Conservation (phyloP, 30 jellyfish, hydroid and myxozoan genomes). For the Cassiopea andromeda region DNA sequence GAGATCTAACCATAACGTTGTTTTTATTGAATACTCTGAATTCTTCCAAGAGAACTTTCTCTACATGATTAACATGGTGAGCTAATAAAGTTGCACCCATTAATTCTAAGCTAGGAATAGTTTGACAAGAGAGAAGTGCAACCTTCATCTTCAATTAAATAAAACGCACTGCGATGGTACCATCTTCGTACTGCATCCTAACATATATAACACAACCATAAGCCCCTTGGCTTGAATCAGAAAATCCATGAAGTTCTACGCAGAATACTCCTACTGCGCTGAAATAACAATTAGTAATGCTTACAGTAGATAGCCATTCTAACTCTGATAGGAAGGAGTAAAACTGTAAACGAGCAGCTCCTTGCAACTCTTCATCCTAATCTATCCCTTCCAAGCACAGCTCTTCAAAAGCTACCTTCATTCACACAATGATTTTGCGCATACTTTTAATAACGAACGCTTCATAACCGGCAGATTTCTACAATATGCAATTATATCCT, state of each 20-base stretch:
- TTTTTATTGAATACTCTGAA: neutral
- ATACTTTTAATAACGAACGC: conserved; percentile 37
- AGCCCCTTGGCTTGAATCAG: conserved; percentile 48
- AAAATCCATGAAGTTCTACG: conserved; percentile 22
- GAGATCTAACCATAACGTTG: conserved; percentile 32
- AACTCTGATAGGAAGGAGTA: conserved; percentile 8
- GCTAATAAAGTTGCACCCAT: conserved; percentile 25
- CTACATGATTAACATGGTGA: neutral
- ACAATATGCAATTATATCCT: conserved; percentile 7
- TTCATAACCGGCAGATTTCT: conserved; percentile 23
- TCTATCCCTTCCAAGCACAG: conserved; percentile 31
- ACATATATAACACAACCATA: conserved; percentile 24
- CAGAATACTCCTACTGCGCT: neutral
- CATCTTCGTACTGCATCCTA: conserved; percentile 13
- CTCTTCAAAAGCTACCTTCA: conserved; percentile 26
- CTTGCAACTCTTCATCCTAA: conserved; percentile 58
- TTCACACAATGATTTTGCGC: conserved; percentile 40
- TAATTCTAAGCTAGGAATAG: conserved; percentile 24
- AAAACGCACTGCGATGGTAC: neutral
- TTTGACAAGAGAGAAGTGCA: conserved; percentile 17
- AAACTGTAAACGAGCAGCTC: conserved; percentile 10
- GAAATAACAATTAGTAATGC: conserved; percentile 37
- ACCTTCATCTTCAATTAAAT: conserved; percentile 11
- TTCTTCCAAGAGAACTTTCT: neutral
- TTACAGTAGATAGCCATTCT: conserved; percentile 3